phyloP scores from a whole-genome alignment of 2,888 invertebrate genomes.

The Dasypogon diadema region DNA sequence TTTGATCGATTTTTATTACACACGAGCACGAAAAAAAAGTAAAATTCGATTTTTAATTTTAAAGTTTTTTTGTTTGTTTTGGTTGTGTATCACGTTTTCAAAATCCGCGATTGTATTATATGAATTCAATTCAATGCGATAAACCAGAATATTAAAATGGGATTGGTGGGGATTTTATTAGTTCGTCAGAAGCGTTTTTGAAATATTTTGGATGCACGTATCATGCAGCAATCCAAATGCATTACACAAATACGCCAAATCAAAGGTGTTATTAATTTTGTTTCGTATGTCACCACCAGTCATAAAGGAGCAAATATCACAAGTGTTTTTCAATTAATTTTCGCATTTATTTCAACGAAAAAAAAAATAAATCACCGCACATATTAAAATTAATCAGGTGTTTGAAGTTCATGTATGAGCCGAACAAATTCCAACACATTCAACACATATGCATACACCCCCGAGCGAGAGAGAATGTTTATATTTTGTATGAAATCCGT shows the following conservation, averaged over 20 bases:
- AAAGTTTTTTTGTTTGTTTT: conserved; percentile 27
- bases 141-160: background rate
- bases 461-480: conserved; percentile 20
- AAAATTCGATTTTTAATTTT: background rate
- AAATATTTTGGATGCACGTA: background rate
- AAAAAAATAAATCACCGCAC: background rate
- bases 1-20: conserved; percentile 65
- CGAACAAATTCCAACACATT: conserved; percentile 5
- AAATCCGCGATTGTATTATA: background rate
- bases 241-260: conserved; percentile 35
- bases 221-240: conserved; percentile 52
- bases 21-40: conserved; percentile 57
- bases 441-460: conserved; percentile 6
- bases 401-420: conserved; percentile 29
- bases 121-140: background rate
- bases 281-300: background rate
- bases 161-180: background rate
- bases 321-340: conserved; percentile 13
- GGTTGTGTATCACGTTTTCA: background rate
- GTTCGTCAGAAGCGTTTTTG: too few relatives aligned
- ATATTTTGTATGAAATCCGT: background rate
- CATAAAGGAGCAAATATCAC: background rate
- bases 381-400: conserved; percentile 23
- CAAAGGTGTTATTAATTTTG: background rate
- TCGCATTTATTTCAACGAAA: background rate